Evolutionary conservation across 2,888 invertebrate species (phyloP).

Genomic region (Orchestes rusci): DNA sequence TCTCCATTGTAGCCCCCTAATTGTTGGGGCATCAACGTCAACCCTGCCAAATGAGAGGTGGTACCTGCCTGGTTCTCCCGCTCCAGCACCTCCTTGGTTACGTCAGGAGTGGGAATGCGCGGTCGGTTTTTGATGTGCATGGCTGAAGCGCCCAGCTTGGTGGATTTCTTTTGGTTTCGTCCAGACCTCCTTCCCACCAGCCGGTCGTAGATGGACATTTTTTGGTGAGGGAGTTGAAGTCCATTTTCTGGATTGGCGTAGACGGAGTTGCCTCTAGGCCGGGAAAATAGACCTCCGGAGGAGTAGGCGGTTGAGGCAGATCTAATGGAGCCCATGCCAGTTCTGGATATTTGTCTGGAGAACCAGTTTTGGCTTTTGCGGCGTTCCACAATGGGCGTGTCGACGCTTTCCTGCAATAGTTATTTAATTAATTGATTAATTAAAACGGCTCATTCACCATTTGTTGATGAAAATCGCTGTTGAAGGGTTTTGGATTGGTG

Average conservation of each 20-base stretch:
- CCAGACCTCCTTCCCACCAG: conserved; percentile 74
- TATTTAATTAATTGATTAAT: conserved; percentile 4
- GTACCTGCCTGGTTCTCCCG: conserved; percentile 50
- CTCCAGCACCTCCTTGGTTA: conserved; percentile 70
- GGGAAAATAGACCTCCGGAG: conserved; percentile 67
- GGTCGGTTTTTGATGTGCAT: conserved; percentile 71
- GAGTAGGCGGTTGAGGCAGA: conserved; percentile 83
- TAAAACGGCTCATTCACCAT: no score
- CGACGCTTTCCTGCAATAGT: conserved; percentile 71
- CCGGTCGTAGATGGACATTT: conserved; percentile 78
- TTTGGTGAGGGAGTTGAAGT: conserved; percentile 51
- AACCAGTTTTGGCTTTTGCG: conserved; percentile 76
- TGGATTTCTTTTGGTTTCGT: conserved; percentile 43
- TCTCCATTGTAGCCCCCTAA: conserved; percentile 46
- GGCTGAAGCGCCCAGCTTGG: conserved; percentile 54
- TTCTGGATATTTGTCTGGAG: conserved; percentile 74
- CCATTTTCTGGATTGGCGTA: conserved; percentile 50
- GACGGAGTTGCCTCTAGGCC: conserved; percentile 73
- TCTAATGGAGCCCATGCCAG: conserved; percentile 77
- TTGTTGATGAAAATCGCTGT: no score
- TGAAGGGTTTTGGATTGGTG: no score
- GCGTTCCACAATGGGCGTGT: conserved; percentile 78
- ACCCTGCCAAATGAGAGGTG: conserved; percentile 41
- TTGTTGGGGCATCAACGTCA: conserved; percentile 62
- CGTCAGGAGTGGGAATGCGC: conserved; percentile 88